Evolutionary conservation across 2,113 vertebrate species (phyloP).

Genomic region (Alaudala cheleensis): DNA sequence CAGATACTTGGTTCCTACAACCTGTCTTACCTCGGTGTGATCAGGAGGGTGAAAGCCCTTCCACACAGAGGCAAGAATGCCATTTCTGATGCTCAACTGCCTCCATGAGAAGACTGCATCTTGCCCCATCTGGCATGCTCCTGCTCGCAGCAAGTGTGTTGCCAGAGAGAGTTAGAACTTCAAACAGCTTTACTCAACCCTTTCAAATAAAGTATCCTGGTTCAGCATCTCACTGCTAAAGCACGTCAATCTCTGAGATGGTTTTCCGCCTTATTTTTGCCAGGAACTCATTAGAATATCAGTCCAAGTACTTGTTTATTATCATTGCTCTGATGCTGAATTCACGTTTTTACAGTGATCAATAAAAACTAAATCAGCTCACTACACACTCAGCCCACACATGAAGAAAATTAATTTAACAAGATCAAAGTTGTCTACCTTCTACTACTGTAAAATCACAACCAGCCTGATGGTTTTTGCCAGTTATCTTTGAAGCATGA

Average conservation of each 20-base stretch:
- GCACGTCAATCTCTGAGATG: neutral
- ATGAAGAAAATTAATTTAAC: conserved; percentile 63
- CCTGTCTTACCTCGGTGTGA: neutral
- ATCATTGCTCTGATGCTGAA: conserved; percentile 45
- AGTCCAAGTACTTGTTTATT: conserved; percentile 57
- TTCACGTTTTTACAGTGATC: conserved; percentile 48
- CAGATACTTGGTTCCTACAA: neutral
- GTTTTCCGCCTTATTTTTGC: conserved; percentile 31
- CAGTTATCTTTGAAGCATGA: conserved; percentile 56
- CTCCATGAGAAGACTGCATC: neutral
- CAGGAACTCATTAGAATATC: conserved; percentile 55
- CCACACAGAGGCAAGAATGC: neutral
- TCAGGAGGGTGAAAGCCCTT: neutral
- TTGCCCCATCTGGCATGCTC: neutral
- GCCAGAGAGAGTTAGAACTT: conserved; percentile 34
- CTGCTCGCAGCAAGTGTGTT: neutral
- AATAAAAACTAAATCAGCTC: conserved; percentile 56
- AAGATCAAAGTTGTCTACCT: conserved; percentile 56
- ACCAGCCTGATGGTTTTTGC: conserved; percentile 1
- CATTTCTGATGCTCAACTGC: neutral
- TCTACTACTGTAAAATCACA: conserved; percentile 47
- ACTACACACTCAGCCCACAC: conserved; percentile 54
- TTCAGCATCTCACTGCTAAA: conserved; percentile 26
- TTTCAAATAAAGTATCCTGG: conserved; percentile 9
- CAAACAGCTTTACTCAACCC: neutral